A percentile compares a stretch with the other conserved stretches of the same genome.
Evolutionary conservation across 2,888 invertebrate species (phyloP).

Genomic region (Papilio protenor): DNA sequence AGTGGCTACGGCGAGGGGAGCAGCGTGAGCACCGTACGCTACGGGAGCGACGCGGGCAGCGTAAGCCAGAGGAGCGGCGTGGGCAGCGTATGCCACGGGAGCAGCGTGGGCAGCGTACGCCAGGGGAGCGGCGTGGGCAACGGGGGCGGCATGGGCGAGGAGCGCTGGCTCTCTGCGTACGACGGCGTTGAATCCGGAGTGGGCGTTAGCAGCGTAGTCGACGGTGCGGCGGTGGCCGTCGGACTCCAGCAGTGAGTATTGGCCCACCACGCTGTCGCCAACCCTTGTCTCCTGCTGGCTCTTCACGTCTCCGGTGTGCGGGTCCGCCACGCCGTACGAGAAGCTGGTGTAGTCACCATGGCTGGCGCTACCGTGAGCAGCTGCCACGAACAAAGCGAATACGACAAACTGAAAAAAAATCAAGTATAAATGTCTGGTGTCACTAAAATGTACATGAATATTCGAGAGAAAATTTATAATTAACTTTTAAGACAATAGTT

Average conservation of each 20-base stretch:
- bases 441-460: background rate
- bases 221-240: conserved; percentile 87
- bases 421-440: background rate
- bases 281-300: conserved; percentile 86
- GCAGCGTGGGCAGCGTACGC: conserved; percentile 43
- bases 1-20: conserved; percentile 56
- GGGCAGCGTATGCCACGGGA: conserved; percentile 55
- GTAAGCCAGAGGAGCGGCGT: conserved; percentile 49
- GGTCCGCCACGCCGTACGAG: conserved; percentile 79
- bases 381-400: conserved; percentile 76
- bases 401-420: conserved; percentile 70
- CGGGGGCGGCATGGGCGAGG: conserved; percentile 55
- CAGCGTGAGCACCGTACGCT: conserved; percentile 48
- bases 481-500: too few species aligned
- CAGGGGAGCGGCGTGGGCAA: conserved; percentile 25
- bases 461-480: too few species aligned
- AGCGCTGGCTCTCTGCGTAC: conserved; percentile 79
- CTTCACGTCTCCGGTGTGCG: conserved; percentile 80
- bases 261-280: conserved; percentile 86
- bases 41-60: conserved; percentile 46
- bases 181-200: conserved; percentile 84
- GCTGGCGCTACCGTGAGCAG: conserved; percentile 71
- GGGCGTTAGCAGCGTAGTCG: conserved; percentile 84
- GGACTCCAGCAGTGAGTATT: conserved; percentile 82
- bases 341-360: conserved; percentile 76